Conservation (phyloP, 2,888 invertebrate genomes). For the Andrena praecox region DNA sequence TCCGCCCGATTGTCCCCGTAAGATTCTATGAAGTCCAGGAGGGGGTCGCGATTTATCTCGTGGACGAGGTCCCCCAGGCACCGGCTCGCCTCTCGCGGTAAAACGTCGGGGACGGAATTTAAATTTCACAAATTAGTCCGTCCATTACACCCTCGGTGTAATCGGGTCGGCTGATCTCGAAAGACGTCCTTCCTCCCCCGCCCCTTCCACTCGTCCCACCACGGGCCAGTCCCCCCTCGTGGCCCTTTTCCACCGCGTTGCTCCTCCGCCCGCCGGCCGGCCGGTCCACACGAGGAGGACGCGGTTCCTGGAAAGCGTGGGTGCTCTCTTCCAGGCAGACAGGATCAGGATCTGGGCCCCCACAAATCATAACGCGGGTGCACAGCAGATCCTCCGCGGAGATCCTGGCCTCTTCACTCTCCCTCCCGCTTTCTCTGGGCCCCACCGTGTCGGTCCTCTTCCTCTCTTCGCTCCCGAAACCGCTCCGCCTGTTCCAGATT, state of each 20-base stretch:
- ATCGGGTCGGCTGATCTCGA: slow-evolving; percentile 79
- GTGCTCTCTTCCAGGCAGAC: slow-evolving; percentile 78
- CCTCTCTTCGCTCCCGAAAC: slow-evolving; percentile 9
- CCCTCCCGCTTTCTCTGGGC: not conserved
- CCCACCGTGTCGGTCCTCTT: slow-evolving; percentile 1
- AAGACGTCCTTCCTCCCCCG: slow-evolving; percentile 45
- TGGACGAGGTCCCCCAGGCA: slow-evolving; percentile 25
- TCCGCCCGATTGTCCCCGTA: slow-evolving; percentile 38
- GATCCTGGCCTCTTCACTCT: slow-evolving; percentile 65
- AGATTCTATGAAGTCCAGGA: slow-evolving; percentile 59
- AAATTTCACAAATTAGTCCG: slow-evolving; percentile 85
- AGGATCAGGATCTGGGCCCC: slow-evolving; percentile 80
- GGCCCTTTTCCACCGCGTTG: slow-evolving; percentile 8
- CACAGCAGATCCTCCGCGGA: slow-evolving; percentile 74
- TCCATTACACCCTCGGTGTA: slow-evolving; percentile 83
- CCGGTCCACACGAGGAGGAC: slow-evolving; percentile 59
- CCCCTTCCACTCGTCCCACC: slow-evolving; percentile 1
- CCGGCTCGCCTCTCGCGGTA: slow-evolving; percentile 63
- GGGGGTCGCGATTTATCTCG: slow-evolving; percentile 73
- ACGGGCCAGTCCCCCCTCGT: slow-evolving; percentile 7
- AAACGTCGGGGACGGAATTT: slow-evolving; percentile 82
- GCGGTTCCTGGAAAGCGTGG: slow-evolving; percentile 82
- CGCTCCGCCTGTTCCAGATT: not conserved
- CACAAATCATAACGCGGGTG: slow-evolving; percentile 81
- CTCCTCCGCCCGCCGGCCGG: slow-evolving; percentile 17